Evolutionary conservation across 2,113 vertebrate genomes (phyloP).

Genomic region (Ailuropoda melanoleuca): DNA sequence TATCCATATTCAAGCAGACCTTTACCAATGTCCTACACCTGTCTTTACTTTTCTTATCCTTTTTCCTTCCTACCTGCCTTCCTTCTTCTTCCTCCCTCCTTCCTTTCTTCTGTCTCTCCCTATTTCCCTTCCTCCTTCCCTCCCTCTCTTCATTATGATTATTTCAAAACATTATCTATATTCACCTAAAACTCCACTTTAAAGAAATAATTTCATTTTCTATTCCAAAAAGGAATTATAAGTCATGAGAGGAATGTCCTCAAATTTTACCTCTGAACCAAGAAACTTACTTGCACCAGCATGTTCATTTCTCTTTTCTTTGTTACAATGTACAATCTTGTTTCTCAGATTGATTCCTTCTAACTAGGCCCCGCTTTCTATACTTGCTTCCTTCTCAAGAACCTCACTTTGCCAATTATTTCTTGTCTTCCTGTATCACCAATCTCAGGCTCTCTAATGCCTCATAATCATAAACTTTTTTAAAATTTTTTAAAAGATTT

Average conservation of each 20-base stretch:
- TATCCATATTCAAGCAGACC: not conserved
- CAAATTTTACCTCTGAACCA: not conserved
- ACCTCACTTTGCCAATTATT: not conserved
- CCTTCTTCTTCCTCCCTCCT: not conserved
- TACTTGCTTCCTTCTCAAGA: not conserved
- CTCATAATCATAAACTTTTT: not conserved
- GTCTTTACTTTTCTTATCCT: not conserved
- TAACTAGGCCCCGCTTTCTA: not conserved
- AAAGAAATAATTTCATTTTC: not conserved
- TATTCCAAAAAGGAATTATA: not conserved
- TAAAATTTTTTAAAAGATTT: not conserved
- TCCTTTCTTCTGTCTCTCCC: not conserved
- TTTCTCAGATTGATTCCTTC: not conserved
- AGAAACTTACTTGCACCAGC: not conserved
- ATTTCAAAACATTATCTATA: not conserved
- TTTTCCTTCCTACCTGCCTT: not conserved
- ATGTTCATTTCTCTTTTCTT: not conserved
- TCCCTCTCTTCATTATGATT: not conserved
- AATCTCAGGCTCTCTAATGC: not conserved
- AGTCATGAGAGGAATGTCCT: not conserved
- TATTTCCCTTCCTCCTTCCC: not conserved
- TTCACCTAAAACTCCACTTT: not conserved
- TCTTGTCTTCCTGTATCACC: not conserved
- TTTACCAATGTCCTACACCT: not conserved
- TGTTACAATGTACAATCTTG: not conserved